Evolutionary conservation across 2,888 invertebrate species (phyloP).

Genomic region (Tinea semifulvella): DNA sequence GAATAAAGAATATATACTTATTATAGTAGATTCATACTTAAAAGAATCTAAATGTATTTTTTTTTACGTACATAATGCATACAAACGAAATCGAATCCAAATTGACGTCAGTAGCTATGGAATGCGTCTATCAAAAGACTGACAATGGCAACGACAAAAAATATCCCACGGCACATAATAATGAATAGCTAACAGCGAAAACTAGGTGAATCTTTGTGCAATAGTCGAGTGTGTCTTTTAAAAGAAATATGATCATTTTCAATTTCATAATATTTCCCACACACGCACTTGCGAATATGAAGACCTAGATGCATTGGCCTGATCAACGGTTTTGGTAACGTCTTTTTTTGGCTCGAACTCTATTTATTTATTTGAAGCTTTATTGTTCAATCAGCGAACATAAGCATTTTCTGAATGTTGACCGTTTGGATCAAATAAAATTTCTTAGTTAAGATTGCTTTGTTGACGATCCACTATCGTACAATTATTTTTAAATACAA

Average conservation of each 20-base stretch:
- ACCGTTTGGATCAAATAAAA: too few species aligned
- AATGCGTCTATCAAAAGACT: slow-evolving; percentile 46
- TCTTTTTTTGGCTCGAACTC: too few species aligned
- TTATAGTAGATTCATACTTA: too few species aligned
- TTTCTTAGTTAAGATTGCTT: too few species aligned
- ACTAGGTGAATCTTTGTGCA: slow-evolving; percentile 68
- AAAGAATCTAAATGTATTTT: too few species aligned
- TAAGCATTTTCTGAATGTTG: too few species aligned
- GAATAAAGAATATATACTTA: too few species aligned
- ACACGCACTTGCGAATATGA: slow-evolving; percentile 28
- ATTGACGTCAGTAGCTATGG: slow-evolving; percentile 34
- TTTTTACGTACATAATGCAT: background rate
- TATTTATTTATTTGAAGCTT: too few species aligned
- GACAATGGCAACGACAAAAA: slow-evolving; percentile 56
- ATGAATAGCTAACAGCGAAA: slow-evolving; percentile 65
- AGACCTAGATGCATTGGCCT: slow-evolving; percentile 52
- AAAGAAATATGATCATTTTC: slow-evolving; percentile 67
- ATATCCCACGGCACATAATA: slow-evolving; percentile 61
- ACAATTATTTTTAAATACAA: too few species aligned
- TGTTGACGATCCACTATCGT: too few species aligned
- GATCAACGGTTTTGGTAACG: too few species aligned
- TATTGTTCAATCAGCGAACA: too few species aligned
- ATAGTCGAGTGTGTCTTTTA: slow-evolving; percentile 55
- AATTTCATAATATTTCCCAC: slow-evolving; percentile 65
- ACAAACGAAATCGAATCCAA: slow-evolving; percentile 10